A percentile compares a stretch with the other conserved stretches of the same genome.
These are phyloP conservation scores for Corythornis madagascariensis DNA, from an alignment of 2,113 vertebrate genomes.

Conservation along the genomic window DNA sequence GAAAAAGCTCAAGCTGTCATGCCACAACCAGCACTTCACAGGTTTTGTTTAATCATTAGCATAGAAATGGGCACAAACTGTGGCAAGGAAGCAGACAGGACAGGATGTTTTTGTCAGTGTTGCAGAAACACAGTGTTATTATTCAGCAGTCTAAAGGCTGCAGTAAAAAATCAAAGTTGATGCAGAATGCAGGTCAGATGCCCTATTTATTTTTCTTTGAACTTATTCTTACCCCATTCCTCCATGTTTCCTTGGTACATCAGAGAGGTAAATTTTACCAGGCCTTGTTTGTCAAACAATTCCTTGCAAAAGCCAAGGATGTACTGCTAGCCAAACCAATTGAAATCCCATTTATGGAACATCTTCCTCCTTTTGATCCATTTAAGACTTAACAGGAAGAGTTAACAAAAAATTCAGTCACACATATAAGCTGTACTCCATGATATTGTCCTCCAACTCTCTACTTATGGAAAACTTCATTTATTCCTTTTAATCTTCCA, in stretches of 20 bases:
- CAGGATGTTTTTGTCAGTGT: background rate
- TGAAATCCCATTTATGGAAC: background rate
- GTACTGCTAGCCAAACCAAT: background rate
- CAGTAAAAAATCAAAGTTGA: background rate
- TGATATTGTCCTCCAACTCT: background rate
- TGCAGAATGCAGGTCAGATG: background rate
- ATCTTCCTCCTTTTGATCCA: background rate
- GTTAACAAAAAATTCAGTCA: background rate
- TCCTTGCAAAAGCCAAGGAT: background rate
- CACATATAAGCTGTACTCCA: background rate
- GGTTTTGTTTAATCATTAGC: background rate
- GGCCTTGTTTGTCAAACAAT: background rate
- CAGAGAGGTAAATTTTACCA: background rate
- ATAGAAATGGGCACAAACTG: background rate
- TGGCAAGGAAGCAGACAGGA: background rate
- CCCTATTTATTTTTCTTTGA: background rate
- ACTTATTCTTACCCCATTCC: background rate
- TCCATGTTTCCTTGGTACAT: background rate
- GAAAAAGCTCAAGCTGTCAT: background rate
- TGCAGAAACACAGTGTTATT: background rate
- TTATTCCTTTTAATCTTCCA: background rate
- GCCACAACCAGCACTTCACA: background rate
- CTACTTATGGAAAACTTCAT: background rate
- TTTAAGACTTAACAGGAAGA: background rate
- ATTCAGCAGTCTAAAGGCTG: background rate